Percentiles rank a stretch among this genome's conserved stretches.
These are phyloP conservation scores for Tenodera sinensis DNA, from an alignment of 2,888 invertebrate genomes.

Conservation along the genomic window DNA sequence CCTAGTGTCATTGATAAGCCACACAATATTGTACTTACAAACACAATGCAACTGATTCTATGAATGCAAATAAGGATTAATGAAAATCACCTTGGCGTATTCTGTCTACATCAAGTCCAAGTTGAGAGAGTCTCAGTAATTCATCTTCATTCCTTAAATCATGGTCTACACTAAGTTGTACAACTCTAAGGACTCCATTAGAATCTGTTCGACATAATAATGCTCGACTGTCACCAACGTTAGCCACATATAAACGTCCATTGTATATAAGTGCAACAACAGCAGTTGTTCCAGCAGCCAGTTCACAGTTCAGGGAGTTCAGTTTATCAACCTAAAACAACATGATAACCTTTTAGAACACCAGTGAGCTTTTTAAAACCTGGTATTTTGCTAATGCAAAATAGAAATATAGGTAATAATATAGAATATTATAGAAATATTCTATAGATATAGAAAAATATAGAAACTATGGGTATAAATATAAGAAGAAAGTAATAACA, in stretches of 20 bases:
- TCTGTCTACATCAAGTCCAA: slow-evolving; percentile 70
- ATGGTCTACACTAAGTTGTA: slow-evolving; percentile 81
- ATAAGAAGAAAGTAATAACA: too few species aligned
- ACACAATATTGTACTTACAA: not conserved
- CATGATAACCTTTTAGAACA: too few species aligned
- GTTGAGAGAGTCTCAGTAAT: slow-evolving; percentile 66
- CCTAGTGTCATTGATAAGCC: not conserved
- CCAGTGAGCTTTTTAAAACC: too few species aligned
- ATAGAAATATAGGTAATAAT: too few species aligned
- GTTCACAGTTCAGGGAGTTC: slow-evolving; percentile 69
- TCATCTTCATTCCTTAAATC: slow-evolving; percentile 83
- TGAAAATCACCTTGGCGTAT: slow-evolving; percentile 56
- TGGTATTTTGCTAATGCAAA: too few species aligned
- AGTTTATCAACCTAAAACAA: slow-evolving; percentile 55
- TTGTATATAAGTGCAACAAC: slow-evolving; percentile 75
- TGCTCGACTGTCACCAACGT: slow-evolving; percentile 80
- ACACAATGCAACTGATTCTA: not conserved
- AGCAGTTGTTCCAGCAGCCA: slow-evolving; percentile 80
- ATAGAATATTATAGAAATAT: too few species aligned
- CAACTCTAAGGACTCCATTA: slow-evolving; percentile 71
- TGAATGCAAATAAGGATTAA: slow-evolving; percentile 22
- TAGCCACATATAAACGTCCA: slow-evolving; percentile 78
- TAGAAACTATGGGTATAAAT: too few species aligned
- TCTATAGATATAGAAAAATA: too few species aligned
- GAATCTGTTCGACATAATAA: slow-evolving; percentile 74